Evolutionary conservation across 2,113 vertebrate genomes (phyloP).

Genomic region (Passer montanus): DNA sequence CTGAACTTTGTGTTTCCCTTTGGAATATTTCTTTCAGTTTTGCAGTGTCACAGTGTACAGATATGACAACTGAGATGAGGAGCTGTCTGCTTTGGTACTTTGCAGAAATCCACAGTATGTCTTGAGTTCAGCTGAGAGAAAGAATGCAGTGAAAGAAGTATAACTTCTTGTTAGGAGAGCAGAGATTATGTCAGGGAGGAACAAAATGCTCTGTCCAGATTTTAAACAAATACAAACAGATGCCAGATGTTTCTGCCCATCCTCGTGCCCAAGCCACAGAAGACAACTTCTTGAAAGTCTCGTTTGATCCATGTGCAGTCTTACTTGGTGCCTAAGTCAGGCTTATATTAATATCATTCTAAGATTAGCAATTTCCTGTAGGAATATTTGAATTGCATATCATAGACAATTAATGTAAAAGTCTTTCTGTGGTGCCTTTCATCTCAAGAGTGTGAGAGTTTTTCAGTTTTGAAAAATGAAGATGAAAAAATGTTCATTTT

Average conservation of each 20-base stretch:
- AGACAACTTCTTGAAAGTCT: background rate
- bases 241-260: background rate
- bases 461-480: slow-evolving; percentile 16
- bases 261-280: background rate
- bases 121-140: background rate
- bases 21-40: background rate
- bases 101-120: background rate
- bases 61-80: background rate
- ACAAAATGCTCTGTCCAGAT: background rate
- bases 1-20: background rate
- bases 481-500: slow-evolving; percentile 7
- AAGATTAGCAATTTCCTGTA: background rate
- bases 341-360: background rate
- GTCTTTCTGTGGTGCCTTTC: background rate
- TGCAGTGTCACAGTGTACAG: background rate
- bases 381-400: background rate
- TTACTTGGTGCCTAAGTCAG: background rate
- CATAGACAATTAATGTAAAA: background rate
- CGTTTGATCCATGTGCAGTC: background rate
- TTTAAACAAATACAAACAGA: background rate
- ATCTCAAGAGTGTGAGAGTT: background rate
- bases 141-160: background rate
- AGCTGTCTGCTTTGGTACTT: background rate
- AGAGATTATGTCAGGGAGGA: background rate
- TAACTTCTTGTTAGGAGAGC: background rate